Evolutionary conservation across 2,113 vertebrate species (phyloP), one percentile per base, ranked within the genome.

Genomic region (Cricetomys ansorgei): DNA sequence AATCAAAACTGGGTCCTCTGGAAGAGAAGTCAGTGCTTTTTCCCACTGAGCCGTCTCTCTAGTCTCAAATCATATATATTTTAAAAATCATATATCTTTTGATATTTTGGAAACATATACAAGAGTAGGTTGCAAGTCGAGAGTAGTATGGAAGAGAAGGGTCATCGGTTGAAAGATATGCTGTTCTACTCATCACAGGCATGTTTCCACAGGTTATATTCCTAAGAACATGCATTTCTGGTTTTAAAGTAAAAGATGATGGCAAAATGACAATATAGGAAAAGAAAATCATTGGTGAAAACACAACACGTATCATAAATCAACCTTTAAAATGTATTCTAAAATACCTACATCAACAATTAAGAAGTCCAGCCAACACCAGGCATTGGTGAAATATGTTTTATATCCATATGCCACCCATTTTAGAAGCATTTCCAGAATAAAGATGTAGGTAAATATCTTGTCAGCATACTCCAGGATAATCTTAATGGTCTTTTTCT

Each of bases 361-460:
- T 89, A 99, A 97, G 98, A 99, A 99, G 97, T 99, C 99, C 98
- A 99, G 98, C 99, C 99, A 99, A 98, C 99, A 99, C 99, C 99
- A 99, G 90, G 99, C 99, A 97, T 99, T 99, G 96, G 99, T 99
- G 98, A 99, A 99, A 93, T 99, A 99, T 13, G 99, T 99, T 81
- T 99, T 99, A 98, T 99, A 99, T 96, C 99, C 99, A 98, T 99
- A 99, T 0, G 99, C 99, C 40, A 99, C 98, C 99, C 99, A 99
- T 98, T 99, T 99, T 79, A 99, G 98, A 86, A 99, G 97, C 99
- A 99, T 99, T 98, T 99, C 99, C 97, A 99, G 98, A 96, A 99
- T 99, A 97, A 99, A 99, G 96, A 99, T 94, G 0, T 99, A 99
- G 73, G 99, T 99, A 97, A 99, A 99, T 94, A 99, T 98, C 98